Base-by-base conservation (phyloP, 2,113 vertebrate genomes). In the Clarias magur region DNA sequence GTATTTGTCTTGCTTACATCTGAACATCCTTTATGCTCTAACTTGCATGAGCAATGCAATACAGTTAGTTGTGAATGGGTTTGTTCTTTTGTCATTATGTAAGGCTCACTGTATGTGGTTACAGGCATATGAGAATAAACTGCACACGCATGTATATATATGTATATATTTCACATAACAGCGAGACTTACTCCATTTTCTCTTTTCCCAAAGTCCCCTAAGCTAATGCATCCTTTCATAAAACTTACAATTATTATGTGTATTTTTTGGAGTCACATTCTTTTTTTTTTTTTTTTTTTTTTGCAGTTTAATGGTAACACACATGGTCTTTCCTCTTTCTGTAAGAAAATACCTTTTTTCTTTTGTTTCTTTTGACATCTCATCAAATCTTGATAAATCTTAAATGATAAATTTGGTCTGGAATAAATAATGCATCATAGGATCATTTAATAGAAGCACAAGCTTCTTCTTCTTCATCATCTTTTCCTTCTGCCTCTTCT, bases 1-100 rank as follows among this genome's bases (percentile, higher is more conserved):
- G 72, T 38, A 83, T 80, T 79, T 65, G 56, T 84, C 27, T 15
- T 67, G 42, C 63, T 67, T 73, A 62, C 48, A 42, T 23, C 82
- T 83, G 72, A 60, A 84, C 38, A 23, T 38, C 62, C 2, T 10
- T 75, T 68, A 34, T 54, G 17, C 70, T 82, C 15, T 53, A 57
- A 53, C 67, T 15, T 85, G 57, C 60, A 38, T 72, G 16, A 38
- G 68, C 16, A 72, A 4, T 42, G 68, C 16, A 38, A 38, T 38
- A 72, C 68, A 72, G 70, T 38, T 38, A 38, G 16, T 2, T 72
- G 30, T 72, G 68, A 72, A 72, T 38, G 17, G 30, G 30, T 19
- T 72, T 72, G 68, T 21, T 16, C 2, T 72, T 72, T 70, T 72
- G 48, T 72, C 30, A 72, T 72, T 73, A 19, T 9, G 34, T 42